A percentile compares a stretch with the other conserved stretches of the same genome.
These are phyloP conservation scores for Lasaia peninsularis DNA, from an alignment of 1,140 invertebrate genomes.

Conservation along the genomic window DNA sequence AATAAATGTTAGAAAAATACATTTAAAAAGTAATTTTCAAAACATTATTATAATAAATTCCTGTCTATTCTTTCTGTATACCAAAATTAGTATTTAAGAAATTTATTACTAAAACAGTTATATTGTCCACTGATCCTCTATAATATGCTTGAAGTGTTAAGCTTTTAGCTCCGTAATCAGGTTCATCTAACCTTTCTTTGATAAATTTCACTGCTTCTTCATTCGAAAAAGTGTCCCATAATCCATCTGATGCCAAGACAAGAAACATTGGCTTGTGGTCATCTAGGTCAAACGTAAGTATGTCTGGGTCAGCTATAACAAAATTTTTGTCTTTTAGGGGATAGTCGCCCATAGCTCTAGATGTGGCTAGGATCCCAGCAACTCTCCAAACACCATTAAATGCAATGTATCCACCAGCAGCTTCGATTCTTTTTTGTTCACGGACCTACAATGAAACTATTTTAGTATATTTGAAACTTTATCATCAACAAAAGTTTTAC, in stretches of 20 bases:
- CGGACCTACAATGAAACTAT: conserved; percentile 80
- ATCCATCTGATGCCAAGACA: conserved; percentile 94
- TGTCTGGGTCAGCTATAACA: conserved; percentile 96
- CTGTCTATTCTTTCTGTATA: conserved; percentile 4
- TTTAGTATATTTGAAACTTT: background rate
- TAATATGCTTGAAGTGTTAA: conserved; percentile 94
- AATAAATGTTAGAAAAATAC: conserved; percentile 4
- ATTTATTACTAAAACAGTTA: conserved; percentile 94
- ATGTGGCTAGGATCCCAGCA: conserved; percentile 96
- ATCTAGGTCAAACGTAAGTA: conserved; percentile 93
- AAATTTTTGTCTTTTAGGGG: conserved; percentile 95
- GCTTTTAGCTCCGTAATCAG: conserved; percentile 92
- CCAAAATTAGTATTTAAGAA: conserved; percentile 79
- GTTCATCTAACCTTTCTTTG: conserved; percentile 88
- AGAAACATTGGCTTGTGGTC: conserved; percentile 93
- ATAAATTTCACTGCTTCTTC: conserved; percentile 95
- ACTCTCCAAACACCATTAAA: conserved; percentile 98
- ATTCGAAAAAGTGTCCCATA: conserved; percentile 97
- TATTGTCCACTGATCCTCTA: conserved; percentile 95
- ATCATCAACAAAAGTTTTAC: background rate
- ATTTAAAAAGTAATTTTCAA: background rate
- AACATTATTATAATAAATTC: background rate
- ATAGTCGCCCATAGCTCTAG: conserved; percentile 95
- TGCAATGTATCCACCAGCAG: conserved; percentile 94
- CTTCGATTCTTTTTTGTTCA: conserved; percentile 91